Base-by-base conservation (phyloP, 2,888 invertebrate genomes). In the Liopterus haemorrhoidalis region DNA sequence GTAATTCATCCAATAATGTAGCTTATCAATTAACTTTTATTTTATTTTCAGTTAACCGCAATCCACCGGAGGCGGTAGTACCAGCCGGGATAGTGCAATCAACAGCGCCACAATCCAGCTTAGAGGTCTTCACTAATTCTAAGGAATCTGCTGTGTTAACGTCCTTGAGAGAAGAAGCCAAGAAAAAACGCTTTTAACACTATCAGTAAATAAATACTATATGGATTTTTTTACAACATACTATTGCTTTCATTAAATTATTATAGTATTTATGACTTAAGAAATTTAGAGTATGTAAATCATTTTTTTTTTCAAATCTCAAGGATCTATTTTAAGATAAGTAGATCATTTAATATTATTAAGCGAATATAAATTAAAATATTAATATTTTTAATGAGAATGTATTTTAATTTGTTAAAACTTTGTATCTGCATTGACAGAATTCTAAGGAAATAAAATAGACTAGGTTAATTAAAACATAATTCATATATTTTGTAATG, bases 51-150 rank as follows among this genome's bases (percentile, higher is more conserved):
- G 67, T 62, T 3, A 65, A 66, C 50, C 54, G 67, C 33, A 65
- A 66, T 52, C 67, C 66, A 16, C 66, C 66, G 6, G 51, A 62
- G 36, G 63, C 65, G 2, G 54, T 70, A 25, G 62, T 65, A n/a
- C 71, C 71, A 9, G 70, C 68, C 3, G 71, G 71, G 9, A 70
- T 71, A 41, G 67, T 69, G 2, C 70, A 70, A 53, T 70, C 70
- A 4, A 65, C 69, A 4, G 68, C 68, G 37, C 71, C 71, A 1
- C 54, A 60, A 21, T 57, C 63, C 4, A 60, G 57, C 41, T 57
- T 65, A 15, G 59, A 63, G 36, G 57, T 61, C 4, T 72, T 71
- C 59, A 55, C 61, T 44, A 71, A 71, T 54, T 65, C 70, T 14
- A 71, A 71, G 52, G 71, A 69, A 46, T 68, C 68, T 0, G 56